Percentiles rank a stretch among this genome's conserved stretches.
Conservation (phyloP, 2,113 vertebrate species). For the Heterotilapia buettikoferi region DNA sequence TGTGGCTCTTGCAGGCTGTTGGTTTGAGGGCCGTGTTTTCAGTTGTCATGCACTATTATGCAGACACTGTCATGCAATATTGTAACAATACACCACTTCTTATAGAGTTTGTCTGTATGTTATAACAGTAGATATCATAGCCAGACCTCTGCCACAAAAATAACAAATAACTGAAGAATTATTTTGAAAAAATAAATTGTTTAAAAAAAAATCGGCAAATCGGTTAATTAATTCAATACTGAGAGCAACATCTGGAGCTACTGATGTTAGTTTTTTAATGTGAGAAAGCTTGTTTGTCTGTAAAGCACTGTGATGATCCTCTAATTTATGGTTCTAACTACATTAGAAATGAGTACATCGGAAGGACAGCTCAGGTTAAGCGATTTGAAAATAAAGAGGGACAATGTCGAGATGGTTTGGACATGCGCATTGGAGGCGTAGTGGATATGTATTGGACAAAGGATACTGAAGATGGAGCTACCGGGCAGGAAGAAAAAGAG, state of each 20-base stretch:
- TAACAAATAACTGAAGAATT: not conserved
- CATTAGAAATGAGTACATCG: not conserved
- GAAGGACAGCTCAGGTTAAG: not conserved
- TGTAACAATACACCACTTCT: not conserved
- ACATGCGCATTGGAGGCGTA: not conserved
- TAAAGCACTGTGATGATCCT: not conserved
- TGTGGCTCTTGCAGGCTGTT: not conserved
- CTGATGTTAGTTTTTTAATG: not conserved
- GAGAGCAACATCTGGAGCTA: not conserved
- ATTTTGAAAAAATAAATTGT: not conserved
- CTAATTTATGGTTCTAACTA: not conserved
- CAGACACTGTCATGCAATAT: accelerated
- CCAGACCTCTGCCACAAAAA: not conserved
- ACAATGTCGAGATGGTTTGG: not conserved
- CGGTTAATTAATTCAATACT: not conserved
- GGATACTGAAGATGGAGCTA: not conserved
- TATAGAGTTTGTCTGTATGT: not conserved
- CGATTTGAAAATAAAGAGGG: not conserved
- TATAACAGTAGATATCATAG: not conserved
- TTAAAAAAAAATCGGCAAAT: accelerated
- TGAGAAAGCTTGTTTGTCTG: not conserved
- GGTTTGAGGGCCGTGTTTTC: not conserved
- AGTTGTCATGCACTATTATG: not conserved
- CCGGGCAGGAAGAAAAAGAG: not conserved
- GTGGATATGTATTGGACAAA: not conserved